Percentiles rank a stretch among this genome's conserved stretches.
phyloP scores from a whole-genome alignment of 2,888 invertebrate genomes.

The Chrysotoxum bicinctum region DNA sequence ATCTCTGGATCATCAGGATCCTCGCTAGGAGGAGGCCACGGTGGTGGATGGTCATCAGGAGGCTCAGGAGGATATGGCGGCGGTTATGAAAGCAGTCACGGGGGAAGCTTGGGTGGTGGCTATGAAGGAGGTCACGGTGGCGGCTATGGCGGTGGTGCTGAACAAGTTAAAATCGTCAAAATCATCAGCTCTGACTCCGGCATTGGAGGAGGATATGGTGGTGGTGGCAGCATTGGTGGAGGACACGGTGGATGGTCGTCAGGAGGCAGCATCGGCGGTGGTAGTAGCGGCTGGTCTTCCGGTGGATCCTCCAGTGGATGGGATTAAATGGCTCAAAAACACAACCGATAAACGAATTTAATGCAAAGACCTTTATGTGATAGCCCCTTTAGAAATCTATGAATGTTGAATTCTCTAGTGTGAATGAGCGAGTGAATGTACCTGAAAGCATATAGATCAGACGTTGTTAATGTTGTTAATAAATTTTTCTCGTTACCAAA shows the following conservation, averaged over 20 bases:
- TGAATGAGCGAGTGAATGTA: conserved; percentile 65
- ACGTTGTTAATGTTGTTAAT: conserved; percentile 69
- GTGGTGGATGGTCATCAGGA: conserved; percentile 32
- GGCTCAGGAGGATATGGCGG: conserved; percentile 55
- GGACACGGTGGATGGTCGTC: conserved; percentile 52
- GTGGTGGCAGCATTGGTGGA: conserved; percentile 60
- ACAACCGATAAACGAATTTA: conserved; percentile 29
- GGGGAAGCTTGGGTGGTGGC: conserved; percentile 51
- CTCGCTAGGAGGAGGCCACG: conserved; percentile 59
- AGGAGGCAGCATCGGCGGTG: conserved; percentile 64
- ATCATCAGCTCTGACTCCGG: conserved; percentile 63
- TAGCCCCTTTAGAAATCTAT: conserved; percentile 51
- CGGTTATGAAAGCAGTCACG: conserved; percentile 28
- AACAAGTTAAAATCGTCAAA: conserved; percentile 60
- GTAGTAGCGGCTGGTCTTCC: conserved; percentile 54
- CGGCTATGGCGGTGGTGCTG: conserved; percentile 61
- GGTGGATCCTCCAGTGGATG: conserved; percentile 32
- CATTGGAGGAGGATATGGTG: conserved; percentile 59
- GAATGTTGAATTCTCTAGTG: conserved; percentile 30
- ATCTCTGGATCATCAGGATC: conserved; percentile 63
- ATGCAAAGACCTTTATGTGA: conserved; percentile 62
- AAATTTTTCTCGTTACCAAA: conserved; percentile 59
- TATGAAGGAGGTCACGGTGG: conserved; percentile 50
- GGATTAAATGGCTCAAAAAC: conserved; percentile 37
- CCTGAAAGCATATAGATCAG: conserved; percentile 64